Evolutionary conservation across 2,888 invertebrate species (phyloP).

Genomic region (Mimumesa dahlbomi): DNA sequence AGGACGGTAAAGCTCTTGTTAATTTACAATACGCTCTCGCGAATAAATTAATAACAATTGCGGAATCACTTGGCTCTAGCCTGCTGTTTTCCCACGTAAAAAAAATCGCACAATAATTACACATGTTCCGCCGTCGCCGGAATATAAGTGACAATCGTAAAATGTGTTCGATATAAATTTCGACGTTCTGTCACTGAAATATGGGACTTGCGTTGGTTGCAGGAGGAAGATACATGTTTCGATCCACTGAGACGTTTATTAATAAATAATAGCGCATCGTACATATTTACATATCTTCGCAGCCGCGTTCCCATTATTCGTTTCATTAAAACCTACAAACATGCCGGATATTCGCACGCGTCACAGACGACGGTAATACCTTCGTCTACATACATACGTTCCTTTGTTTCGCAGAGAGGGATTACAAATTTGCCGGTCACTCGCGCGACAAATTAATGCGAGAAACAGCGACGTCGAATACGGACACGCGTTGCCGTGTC

Average conservation of each 20-base stretch:
- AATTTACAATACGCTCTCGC: too few relatives aligned
- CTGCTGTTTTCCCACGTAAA: too few relatives aligned
- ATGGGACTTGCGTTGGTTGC: too few relatives aligned
- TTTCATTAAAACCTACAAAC: conserved; percentile 2
- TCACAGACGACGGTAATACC: background rate
- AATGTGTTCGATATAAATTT: too few relatives aligned
- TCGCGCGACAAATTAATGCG: background rate
- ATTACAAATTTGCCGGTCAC: background rate
- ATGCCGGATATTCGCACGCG: background rate
- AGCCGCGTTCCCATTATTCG: conserved; percentile 1
- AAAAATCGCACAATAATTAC: too few relatives aligned
- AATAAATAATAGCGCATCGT: conserved; percentile 36
- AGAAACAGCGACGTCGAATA: background rate
- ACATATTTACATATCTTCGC: conserved; percentile 28
- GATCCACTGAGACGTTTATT: background rate
- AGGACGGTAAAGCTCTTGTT: too few relatives aligned
- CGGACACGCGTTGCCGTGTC: background rate
- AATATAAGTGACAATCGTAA: too few relatives aligned
- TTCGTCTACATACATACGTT: background rate
- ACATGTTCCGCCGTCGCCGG: too few relatives aligned
- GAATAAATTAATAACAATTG: too few relatives aligned
- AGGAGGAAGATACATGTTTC: background rate
- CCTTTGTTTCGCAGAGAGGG: background rate
- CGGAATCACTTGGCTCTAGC: too few relatives aligned
- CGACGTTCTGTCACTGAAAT: too few relatives aligned